Evolutionary conservation across 2,113 vertebrate genomes (phyloP).

Genomic region (Bufo gargarizans): DNA sequence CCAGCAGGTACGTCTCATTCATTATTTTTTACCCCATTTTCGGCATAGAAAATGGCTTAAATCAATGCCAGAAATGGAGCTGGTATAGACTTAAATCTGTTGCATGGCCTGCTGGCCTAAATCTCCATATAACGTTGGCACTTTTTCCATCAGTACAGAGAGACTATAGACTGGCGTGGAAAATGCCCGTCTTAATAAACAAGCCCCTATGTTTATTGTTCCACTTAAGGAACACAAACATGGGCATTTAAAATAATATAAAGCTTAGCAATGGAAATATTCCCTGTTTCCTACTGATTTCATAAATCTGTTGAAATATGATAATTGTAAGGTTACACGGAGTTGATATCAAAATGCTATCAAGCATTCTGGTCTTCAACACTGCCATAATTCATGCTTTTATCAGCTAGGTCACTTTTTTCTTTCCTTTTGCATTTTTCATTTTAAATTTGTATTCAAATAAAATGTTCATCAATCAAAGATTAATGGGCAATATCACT

Average conservation of each 20-base stretch:
- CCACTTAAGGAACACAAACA: background rate
- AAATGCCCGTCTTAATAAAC: too few relatives aligned
- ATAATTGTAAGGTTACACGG: conserved; percentile 33
- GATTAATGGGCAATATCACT: conserved; percentile 39
- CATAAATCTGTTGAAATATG: background rate
- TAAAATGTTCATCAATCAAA: conserved; percentile 35
- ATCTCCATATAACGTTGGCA: too few relatives aligned
- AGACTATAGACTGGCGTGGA: too few relatives aligned
- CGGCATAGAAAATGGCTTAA: too few relatives aligned
- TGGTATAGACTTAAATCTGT: too few relatives aligned
- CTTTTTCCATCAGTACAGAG: too few relatives aligned
- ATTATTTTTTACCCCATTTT: too few relatives aligned
- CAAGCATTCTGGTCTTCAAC: conserved; percentile 11
- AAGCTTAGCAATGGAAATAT: background rate
- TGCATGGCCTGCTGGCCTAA: too few relatives aligned
- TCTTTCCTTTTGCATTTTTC: background rate
- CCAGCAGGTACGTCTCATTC: too few relatives aligned
- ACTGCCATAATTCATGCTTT: conserved; percentile 11
- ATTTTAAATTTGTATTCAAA: conserved; percentile 29
- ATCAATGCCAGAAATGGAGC: too few relatives aligned
- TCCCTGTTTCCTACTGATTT: background rate
- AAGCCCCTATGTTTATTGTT: background rate
- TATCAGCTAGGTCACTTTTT: conserved; percentile 12
- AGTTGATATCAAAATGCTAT: conserved; percentile 19
- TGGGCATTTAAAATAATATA: background rate